phyloP scores from a whole-genome alignment of 2,797 vertebrate genomes.

The Limnodromus scolopaceus region DNA sequence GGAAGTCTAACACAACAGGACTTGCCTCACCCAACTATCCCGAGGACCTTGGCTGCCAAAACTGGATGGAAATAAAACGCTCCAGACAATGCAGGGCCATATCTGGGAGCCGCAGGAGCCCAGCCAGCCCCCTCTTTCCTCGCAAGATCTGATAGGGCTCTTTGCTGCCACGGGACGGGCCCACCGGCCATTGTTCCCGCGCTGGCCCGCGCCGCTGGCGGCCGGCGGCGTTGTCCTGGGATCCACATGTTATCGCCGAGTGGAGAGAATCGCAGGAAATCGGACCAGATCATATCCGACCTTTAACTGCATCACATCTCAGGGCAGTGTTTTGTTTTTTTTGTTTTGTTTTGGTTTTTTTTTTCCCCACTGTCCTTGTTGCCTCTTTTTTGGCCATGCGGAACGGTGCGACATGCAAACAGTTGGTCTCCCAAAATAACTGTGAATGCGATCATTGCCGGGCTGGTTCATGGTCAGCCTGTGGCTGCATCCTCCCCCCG shows the following conservation, averaged over 20 bases:
- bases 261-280: constrained; percentile 45
- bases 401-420: not conserved
- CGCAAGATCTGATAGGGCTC: not conserved
- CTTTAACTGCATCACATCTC: not conserved
- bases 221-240: not conserved
- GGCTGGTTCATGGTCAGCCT: not conserved
- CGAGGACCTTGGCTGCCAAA: not conserved
- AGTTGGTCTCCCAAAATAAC: constrained; percentile 13
- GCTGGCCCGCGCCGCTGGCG: fast-evolving
- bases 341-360: not conserved
- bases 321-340: not conserved
- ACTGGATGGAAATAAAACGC: constrained; percentile 48
- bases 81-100: constrained; percentile 48
- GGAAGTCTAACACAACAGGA: constrained; percentile 44
- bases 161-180: not conserved
- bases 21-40: constrained; percentile 34
- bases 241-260: not conserved
- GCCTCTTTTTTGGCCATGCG: not conserved
- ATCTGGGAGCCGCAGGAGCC: constrained; percentile 26
- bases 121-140: not conserved
- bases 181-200: constrained; percentile 5
- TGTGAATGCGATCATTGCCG: fast-evolving
- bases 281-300: not conserved
- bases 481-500: not conserved
- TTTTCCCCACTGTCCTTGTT: not conserved